Conservation (phyloP, 2,888 invertebrate genomes). For the Andrena chrysosceles region DNA sequence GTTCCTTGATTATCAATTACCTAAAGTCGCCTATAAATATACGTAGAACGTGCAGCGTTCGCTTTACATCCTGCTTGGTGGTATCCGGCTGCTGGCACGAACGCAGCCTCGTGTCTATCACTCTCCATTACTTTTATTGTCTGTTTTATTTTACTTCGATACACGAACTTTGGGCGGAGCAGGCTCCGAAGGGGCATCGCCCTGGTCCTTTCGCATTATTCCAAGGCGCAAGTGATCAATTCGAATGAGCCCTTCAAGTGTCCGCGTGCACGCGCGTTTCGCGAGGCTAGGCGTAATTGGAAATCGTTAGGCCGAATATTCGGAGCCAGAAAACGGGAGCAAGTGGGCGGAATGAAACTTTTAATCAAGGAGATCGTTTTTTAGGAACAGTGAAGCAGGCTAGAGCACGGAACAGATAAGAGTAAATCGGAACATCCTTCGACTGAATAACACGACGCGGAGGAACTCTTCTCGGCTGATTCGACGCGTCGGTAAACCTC, state of each 20-base stretch:
- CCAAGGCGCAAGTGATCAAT: not conserved
- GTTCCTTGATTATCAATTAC: conserved; percentile 41
- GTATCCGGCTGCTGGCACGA: not conserved
- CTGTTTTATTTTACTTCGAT: not conserved
- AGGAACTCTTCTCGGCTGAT: conserved; percentile 16
- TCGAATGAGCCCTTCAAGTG: not conserved
- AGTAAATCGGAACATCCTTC: not conserved
- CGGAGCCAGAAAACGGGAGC: not conserved
- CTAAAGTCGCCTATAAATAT: conserved; percentile 40
- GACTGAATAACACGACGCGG: not conserved
- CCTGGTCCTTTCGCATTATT: not conserved
- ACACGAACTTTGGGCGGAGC: not conserved
- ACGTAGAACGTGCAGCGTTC: conserved; percentile 2
- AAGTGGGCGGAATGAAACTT: not conserved
- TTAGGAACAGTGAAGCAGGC: no score
- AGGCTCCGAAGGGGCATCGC: conserved; percentile 12
- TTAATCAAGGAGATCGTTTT: no score
- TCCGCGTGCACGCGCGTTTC: no score
- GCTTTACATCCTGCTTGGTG: not conserved
- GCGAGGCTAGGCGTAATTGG: not conserved
- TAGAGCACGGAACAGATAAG: no score
- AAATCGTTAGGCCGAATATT: not conserved
- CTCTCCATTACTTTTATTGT: conserved; percentile 10
- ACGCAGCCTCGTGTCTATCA: not conserved
- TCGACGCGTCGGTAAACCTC: not conserved